Evolutionary conservation across 23 tunicate genomes (phyloP).

Genomic region (Trididemnum nubilum): DNA sequence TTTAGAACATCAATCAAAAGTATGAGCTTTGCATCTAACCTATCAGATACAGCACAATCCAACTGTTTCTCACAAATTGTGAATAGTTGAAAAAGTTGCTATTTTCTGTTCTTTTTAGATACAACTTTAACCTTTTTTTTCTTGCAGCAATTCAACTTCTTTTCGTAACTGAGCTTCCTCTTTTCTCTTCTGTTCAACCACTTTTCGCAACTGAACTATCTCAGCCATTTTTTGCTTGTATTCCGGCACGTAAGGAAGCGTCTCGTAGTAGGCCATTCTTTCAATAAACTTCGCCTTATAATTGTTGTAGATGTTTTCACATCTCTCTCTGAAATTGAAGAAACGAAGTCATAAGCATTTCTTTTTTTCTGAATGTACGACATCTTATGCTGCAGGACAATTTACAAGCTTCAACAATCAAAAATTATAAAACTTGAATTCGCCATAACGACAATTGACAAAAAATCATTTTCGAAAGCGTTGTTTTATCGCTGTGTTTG

Average conservation of each 20-base stretch:
- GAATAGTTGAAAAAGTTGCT: too few relatives aligned
- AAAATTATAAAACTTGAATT: background rate
- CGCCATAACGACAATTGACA: too few relatives aligned
- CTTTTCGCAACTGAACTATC: conserved; percentile 4
- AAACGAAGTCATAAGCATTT: background rate
- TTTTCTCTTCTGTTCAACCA: conserved; percentile 2
- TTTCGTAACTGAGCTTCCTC: background rate
- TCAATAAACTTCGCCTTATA: background rate
- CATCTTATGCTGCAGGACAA: too few relatives aligned
- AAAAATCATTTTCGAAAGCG: too few relatives aligned
- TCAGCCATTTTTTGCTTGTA: conserved; percentile 11
- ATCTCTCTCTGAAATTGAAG: conserved; percentile 20
- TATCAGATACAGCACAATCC: background rate
- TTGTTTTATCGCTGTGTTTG: too few relatives aligned
- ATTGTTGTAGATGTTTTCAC: conserved; percentile 26
- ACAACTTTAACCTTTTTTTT: conserved; percentile 14
- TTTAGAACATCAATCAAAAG: conserved; percentile 1
- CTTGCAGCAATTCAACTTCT: background rate
- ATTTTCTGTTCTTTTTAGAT: background rate
- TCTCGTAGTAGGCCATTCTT: conserved; percentile 31
- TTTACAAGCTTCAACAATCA: background rate
- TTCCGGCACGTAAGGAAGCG: conserved; percentile 28
- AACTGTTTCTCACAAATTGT: too few relatives aligned
- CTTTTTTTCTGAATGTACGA: too few relatives aligned
- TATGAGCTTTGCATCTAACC: background rate